These are phyloP conservation scores for Nestor notabilis DNA, from an alignment of 2,113 vertebrate genomes.

Conservation along the genomic window DNA sequence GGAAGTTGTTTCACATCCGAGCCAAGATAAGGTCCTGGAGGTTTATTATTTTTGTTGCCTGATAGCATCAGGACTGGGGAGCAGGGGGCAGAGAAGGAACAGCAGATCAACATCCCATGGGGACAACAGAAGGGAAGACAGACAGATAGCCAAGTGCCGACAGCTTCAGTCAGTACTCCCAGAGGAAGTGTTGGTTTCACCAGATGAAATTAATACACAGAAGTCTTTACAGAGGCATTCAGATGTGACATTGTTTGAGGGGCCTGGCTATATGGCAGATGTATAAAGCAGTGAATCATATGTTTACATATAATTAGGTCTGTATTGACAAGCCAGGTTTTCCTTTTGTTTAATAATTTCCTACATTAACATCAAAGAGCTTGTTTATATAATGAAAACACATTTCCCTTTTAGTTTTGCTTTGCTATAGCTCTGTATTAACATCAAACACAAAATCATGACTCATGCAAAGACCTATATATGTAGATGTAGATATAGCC, in stretches of 20 bases:
- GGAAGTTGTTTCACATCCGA: constrained; percentile 88
- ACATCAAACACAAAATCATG: constrained; percentile 16
- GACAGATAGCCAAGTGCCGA: constrained; percentile 77
- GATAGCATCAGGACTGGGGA: constrained; percentile 83
- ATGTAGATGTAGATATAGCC: neutral
- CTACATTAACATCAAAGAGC: constrained; percentile 72
- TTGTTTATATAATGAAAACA: constrained; percentile 55
- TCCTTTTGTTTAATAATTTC: constrained; percentile 76
- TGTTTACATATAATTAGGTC: constrained; percentile 74
- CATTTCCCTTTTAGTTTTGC: constrained; percentile 55
- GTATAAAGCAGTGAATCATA: constrained; percentile 71
- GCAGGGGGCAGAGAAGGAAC: constrained; percentile 67
- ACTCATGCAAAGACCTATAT: neutral
- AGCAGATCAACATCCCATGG: constrained; percentile 68
- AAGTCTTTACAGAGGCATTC: constrained; percentile 70
- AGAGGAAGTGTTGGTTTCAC: constrained; percentile 82
- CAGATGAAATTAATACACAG: constrained; percentile 76
- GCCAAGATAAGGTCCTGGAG: constrained; percentile 87
- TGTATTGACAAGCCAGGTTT: constrained; percentile 72
- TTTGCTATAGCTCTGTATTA: neutral
- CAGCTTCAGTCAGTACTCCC: constrained; percentile 81
- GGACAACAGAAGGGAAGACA: constrained; percentile 71
- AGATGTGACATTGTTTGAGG: constrained; percentile 78
- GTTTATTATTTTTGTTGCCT: constrained; percentile 87
- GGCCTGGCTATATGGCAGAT: constrained; percentile 70